Evolutionary conservation across 2,797 vertebrate genomes (phyloP).

Genomic region (Argentina silus): DNA sequence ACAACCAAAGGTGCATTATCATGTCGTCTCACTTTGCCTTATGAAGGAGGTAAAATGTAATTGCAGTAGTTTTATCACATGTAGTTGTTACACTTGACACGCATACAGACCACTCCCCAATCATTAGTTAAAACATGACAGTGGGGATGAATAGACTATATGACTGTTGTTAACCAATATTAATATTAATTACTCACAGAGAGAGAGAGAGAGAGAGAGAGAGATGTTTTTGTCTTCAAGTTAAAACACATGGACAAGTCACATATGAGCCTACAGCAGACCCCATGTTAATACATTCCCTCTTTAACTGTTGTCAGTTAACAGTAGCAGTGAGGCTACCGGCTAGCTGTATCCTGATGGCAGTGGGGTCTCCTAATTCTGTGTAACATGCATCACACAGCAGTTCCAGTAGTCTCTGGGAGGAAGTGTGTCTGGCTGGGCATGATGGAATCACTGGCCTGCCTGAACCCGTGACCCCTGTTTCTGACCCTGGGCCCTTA

Average conservation of each 20-base stretch:
- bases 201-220: too few relatives aligned
- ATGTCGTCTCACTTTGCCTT: neutral
- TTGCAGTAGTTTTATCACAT: neutral
- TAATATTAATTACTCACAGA: too few relatives aligned
- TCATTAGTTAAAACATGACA: constrained; percentile 14
- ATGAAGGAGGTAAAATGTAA: neutral
- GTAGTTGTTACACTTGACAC: too few relatives aligned
- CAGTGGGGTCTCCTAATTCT: constrained; percentile 17
- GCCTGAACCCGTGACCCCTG: constrained; percentile 55
- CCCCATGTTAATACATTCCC: too few relatives aligned
- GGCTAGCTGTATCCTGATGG: neutral
- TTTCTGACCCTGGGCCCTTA: constrained; percentile 43
- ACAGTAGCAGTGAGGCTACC: neutral
- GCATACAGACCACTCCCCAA: constrained; percentile 10
- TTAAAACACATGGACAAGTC: constrained; percentile 22
- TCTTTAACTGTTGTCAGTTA: too few relatives aligned
- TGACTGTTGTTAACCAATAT: too few relatives aligned
- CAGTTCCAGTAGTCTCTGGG: constrained; percentile 50
- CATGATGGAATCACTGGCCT: constrained; percentile 39
- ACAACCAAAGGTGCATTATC: neutral
- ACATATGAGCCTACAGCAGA: too few relatives aligned
- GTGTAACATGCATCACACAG: constrained; percentile 66
- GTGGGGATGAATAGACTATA: too few relatives aligned
- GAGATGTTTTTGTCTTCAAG: too few relatives aligned
- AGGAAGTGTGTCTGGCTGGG: constrained; percentile 58